Conservation (phyloP, 2,113 vertebrate species). For the Rhea americana region DNA sequence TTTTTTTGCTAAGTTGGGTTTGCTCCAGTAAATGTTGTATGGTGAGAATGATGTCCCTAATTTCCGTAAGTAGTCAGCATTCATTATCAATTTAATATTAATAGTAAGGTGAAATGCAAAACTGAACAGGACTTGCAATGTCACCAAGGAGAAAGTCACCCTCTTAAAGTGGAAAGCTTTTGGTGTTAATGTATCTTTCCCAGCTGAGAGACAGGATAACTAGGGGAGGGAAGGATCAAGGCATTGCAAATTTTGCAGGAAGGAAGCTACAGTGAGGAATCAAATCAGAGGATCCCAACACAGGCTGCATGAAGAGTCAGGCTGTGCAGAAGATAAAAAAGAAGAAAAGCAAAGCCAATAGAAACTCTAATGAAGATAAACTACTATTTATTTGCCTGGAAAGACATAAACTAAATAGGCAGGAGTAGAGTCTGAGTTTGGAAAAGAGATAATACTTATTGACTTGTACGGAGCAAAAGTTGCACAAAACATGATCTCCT, state of each 20-base stretch:
- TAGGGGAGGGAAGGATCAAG: not conserved
- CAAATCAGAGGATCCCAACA: not conserved
- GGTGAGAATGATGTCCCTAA: not conserved
- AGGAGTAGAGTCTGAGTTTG: not conserved
- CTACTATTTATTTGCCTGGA: not conserved
- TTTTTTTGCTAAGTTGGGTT: constrained; percentile 1
- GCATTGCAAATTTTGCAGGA: not conserved
- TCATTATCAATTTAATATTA: not conserved
- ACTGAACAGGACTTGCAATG: not conserved
- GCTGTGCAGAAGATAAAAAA: not conserved
- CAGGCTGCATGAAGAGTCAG: not conserved
- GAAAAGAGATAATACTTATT: not conserved
- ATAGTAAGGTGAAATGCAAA: not conserved
- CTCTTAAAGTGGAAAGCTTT: not conserved
- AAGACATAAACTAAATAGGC: not conserved
- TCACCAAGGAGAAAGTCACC: not conserved
- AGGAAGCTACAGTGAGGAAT: not conserved
- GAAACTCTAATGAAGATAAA: not conserved
- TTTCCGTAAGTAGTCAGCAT: not conserved
- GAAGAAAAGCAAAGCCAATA: not conserved
- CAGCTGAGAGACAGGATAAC: not conserved
- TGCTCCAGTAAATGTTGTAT: not conserved
- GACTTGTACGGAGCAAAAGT: not conserved
- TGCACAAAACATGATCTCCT: not conserved
- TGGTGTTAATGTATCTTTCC: not conserved